Conservation (phyloP, 2,113 vertebrate species). For the Gymnogyps californianus region DNA sequence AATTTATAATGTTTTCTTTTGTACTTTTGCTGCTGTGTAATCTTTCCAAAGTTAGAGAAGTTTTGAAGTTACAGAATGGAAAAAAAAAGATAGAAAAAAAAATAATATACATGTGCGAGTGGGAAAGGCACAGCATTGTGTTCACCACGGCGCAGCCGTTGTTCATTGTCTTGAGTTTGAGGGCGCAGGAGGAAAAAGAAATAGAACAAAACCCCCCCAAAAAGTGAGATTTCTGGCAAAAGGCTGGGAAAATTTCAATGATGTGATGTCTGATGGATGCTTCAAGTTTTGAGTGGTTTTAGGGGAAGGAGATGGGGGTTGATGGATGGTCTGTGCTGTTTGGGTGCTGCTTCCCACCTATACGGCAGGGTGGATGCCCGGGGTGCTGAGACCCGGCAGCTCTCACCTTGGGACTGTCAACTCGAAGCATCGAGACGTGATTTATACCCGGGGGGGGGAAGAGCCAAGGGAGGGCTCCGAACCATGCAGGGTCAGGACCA, state of each 20-base stretch:
- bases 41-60: constrained; percentile 43
- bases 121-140: not conserved
- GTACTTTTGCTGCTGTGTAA: constrained; percentile 36
- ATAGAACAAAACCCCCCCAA: not conserved
- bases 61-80: constrained; percentile 30
- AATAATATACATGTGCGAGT: not conserved
- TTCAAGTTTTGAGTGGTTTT: not conserved
- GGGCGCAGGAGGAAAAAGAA: not conserved
- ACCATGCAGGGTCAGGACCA: accelerated
- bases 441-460: not conserved
- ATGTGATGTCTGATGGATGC: not conserved
- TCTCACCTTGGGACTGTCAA: not conserved
- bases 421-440: accelerated
- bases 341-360: not conserved
- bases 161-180: not conserved
- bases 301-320: not conserved
- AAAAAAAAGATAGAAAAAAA: not conserved
- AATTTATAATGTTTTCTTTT: constrained; percentile 51
- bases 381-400: not conserved
- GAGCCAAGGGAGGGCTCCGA: not conserved
- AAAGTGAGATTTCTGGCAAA: constrained; percentile 9
- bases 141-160: not conserved
- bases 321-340: not conserved
- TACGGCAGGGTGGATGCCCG: accelerated
- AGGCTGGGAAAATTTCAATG: not conserved